Conservation (phyloP, 2,113 vertebrate genomes). For the Circaetus cinerascens region DNA sequence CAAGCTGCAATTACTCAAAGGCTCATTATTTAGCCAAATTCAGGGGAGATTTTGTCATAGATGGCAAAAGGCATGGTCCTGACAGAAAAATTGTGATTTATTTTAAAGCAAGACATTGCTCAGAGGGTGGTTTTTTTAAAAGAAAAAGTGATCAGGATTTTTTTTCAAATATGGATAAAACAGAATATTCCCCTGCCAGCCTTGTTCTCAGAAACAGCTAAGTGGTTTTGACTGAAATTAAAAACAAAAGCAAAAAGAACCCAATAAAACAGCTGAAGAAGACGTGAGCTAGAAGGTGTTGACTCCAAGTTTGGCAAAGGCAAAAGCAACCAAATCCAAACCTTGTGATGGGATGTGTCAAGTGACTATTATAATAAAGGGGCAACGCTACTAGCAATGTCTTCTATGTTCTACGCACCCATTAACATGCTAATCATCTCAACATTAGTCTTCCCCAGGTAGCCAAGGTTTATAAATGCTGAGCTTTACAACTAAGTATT, state of each 20-base stretch:
- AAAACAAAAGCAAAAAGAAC: conserved; percentile 16
- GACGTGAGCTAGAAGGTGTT: background rate
- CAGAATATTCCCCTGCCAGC: background rate
- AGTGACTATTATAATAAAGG: background rate
- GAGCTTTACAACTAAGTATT: background rate
- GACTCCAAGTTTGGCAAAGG: background rate
- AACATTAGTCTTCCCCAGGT: background rate
- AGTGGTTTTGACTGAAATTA: background rate
- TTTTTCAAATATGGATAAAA: background rate
- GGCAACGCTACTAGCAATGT: background rate
- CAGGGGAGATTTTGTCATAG: background rate
- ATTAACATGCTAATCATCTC: background rate
- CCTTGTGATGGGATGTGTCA: background rate
- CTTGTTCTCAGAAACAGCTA: conserved; percentile 2
- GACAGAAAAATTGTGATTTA: background rate
- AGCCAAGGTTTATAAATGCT: background rate
- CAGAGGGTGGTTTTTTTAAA: background rate
- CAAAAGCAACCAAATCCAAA: background rate
- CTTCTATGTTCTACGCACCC: background rate
- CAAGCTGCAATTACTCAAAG: background rate
- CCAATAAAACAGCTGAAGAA: background rate
- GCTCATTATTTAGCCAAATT: background rate
- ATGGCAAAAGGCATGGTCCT: background rate
- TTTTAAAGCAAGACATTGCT: background rate
- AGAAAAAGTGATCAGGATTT: background rate